A percentile compares a stretch with the other conserved stretches of the same genome.
These are phyloP conservation scores for Entomyzon cyanotis DNA, from an alignment of 2,113 vertebrate species.

Conservation along the genomic window DNA sequence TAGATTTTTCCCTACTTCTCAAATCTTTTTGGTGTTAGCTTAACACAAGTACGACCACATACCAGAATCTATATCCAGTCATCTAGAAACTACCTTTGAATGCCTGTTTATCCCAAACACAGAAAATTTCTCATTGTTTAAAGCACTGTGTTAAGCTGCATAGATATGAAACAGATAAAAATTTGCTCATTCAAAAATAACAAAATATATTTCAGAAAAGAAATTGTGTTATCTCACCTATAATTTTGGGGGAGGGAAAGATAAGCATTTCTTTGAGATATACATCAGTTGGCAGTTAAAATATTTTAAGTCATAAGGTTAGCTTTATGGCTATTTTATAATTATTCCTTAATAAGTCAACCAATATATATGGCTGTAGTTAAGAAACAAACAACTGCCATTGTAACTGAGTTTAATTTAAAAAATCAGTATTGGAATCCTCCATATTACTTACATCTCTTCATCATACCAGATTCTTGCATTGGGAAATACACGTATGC, in stretches of 20 bases:
- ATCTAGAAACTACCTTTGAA: background rate
- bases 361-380: background rate
- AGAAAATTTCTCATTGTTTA: background rate
- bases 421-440: background rate
- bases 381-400: background rate
- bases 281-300: background rate
- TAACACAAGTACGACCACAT: background rate
- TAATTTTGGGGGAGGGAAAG: conserved; percentile 59
- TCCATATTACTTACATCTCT: background rate
- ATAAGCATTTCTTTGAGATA: conserved; percentile 59
- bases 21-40: background rate
- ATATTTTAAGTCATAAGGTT: background rate
- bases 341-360: background rate
- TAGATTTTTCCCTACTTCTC: background rate
- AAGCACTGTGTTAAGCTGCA: background rate
- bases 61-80: background rate
- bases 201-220: background rate
- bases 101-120: background rate
- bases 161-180: background rate
- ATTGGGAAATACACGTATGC: background rate
- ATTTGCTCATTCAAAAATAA: background rate
- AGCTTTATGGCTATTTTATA: background rate
- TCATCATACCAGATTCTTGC: background rate
- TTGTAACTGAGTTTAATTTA: background rate
- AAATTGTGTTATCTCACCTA: conserved; percentile 44